Evolutionary conservation across 1,140 invertebrate species (phyloP).

Genomic region (Bombus balteatus): DNA sequence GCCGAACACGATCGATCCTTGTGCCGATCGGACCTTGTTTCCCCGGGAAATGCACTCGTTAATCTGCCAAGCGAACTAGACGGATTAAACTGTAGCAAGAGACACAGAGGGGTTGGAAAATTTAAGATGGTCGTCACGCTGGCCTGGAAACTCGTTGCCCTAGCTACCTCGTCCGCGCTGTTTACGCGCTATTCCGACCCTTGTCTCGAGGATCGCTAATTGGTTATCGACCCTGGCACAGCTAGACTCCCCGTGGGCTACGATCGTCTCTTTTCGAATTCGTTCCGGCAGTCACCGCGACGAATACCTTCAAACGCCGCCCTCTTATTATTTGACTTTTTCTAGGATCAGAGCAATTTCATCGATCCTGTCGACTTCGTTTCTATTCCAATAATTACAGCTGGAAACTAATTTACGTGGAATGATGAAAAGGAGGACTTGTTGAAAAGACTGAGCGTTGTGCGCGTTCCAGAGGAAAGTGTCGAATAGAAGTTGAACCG

Average conservation of each 20-base stretch:
- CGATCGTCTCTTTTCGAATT: constrained; percentile 44
- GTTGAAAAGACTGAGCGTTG: too few relatives aligned
- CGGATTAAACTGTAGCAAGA: constrained; percentile 7
- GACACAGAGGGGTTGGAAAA: constrained; percentile 1
- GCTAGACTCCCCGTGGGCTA: constrained; percentile 44
- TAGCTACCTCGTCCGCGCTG: constrained; percentile 54
- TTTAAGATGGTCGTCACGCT: constrained; percentile 23
- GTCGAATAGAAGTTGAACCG: neutral
- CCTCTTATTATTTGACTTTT: constrained; percentile 36
- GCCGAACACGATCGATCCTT: neutral
- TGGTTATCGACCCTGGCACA: constrained; percentile 61
- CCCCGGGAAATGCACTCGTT: constrained; percentile 11
- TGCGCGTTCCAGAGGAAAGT: neutral
- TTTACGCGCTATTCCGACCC: constrained; percentile 64
- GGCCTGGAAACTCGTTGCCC: constrained; percentile 61
- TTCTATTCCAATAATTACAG: constrained; percentile 23
- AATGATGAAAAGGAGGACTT: neutral
- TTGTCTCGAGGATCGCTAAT: constrained; percentile 64
- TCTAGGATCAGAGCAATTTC: neutral
- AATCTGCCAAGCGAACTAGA: neutral
- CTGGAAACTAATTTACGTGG: constrained; percentile 31
- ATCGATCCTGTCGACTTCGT: constrained; percentile 6
- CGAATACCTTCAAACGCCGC: neutral
- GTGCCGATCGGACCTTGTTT: neutral
- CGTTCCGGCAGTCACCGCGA: neutral